Evolutionary conservation across 2,888 invertebrate genomes (phyloP).

Genomic region (Lochmaea capreae): DNA sequence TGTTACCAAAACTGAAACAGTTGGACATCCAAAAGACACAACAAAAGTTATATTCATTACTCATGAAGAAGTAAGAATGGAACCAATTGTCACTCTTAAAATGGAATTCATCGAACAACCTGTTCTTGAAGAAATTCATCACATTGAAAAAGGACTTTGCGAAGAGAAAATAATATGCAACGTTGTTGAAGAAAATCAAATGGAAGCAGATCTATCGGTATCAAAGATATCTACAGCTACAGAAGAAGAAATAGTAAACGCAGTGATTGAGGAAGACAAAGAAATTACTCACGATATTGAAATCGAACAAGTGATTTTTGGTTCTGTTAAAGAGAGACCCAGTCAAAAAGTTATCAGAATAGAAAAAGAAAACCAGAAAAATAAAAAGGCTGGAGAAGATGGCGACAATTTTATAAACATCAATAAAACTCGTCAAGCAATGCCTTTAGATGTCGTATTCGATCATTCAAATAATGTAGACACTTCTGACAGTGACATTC

Average conservation of each 20-base stretch:
- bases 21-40: constrained; percentile 47
- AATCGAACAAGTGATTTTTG: constrained; percentile 72
- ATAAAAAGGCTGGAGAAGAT: constrained; percentile 59
- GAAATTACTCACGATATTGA: constrained; percentile 48
- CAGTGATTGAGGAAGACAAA: constrained; percentile 43
- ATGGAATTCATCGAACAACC: constrained; percentile 69
- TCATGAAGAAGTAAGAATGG: constrained; percentile 77
- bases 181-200: background rate
- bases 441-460: constrained; percentile 52
- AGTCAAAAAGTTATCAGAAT: constrained; percentile 41
- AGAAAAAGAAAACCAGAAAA: constrained; percentile 40
- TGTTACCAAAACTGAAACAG: constrained; percentile 23
- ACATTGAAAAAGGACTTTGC: constrained; percentile 43
- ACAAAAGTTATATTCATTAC: constrained; percentile 76
- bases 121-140: constrained; percentile 48
- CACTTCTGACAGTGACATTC: constrained; percentile 36
- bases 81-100: constrained; percentile 75
- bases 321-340: constrained; percentile 72
- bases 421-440: constrained; percentile 54
- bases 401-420: constrained; percentile 56
- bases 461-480: constrained; percentile 43
- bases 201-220: background rate
- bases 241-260: constrained; percentile 23
- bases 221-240: background rate
- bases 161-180: background rate